Evolutionary conservation across 2,888 invertebrate species (phyloP).

Genomic region (Leptinotarsa haldemani): DNA sequence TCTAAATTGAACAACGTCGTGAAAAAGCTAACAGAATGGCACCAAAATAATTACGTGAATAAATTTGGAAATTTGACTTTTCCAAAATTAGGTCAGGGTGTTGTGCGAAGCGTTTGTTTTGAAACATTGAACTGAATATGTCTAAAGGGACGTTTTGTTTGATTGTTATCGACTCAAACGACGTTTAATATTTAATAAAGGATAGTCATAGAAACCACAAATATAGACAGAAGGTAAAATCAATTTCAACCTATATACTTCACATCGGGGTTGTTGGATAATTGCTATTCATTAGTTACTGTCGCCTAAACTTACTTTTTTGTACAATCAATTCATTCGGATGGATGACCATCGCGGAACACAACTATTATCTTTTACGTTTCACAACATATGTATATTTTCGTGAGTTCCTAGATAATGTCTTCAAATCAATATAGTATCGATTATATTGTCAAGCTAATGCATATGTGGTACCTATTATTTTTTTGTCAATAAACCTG

Average conservation of each 20-base stretch:
- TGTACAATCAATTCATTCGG: neutral
- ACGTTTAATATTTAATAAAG: slow-evolving; percentile 49
- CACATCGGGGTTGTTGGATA: slow-evolving; percentile 33
- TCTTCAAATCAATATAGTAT: slow-evolving; percentile 1
- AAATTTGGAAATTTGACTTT: slow-evolving; percentile 18
- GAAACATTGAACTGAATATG: slow-evolving; percentile 21
- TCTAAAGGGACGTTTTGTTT: slow-evolving; percentile 31
- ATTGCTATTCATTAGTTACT: slow-evolving; percentile 23
- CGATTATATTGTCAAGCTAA: neutral
- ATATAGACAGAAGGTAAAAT: slow-evolving; percentile 63
- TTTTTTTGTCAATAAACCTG: neutral
- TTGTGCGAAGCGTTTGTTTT: slow-evolving; percentile 22
- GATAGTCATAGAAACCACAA: slow-evolving; percentile 55
- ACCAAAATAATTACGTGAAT: neutral
- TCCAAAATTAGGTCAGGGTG: slow-evolving; percentile 22
- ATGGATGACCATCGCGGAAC: neutral
- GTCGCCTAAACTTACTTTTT: neutral
- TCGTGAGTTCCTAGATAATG: neutral
- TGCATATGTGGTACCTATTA: neutral
- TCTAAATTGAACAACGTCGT: neutral
- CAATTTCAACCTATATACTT: slow-evolving; percentile 59
- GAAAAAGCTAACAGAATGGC: neutral
- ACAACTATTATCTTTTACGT: neutral
- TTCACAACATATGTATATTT: neutral
- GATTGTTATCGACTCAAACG: slow-evolving; percentile 42